These are phyloP conservation scores for Cynopterus sphinx DNA, from an alignment of 2,797 vertebrate genomes.

Conservation along the genomic window DNA sequence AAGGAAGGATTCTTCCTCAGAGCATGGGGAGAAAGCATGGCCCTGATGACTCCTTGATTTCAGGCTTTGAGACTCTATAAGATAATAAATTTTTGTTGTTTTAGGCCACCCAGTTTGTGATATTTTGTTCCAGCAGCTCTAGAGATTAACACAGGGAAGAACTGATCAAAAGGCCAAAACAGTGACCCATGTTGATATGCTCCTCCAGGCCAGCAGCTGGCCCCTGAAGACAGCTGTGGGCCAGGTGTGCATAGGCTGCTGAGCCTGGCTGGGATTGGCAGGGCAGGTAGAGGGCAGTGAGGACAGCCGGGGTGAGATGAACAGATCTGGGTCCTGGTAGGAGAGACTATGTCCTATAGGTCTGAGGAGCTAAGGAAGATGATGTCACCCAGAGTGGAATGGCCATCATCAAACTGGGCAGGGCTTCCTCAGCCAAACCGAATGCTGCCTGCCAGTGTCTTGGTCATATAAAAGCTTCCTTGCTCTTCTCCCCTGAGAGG, in stretches of 20 bases:
- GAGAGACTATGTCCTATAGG: neutral
- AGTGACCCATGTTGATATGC: no score
- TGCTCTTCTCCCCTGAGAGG: neutral
- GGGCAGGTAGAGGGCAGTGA: neutral
- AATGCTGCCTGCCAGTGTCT: neutral
- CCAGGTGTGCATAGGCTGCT: neutral
- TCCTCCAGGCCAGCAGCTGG: neutral
- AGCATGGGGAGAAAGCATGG: accelerated
- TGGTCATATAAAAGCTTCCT: neutral
- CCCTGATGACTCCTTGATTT: neutral
- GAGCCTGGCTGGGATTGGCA: neutral
- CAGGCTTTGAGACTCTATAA: neutral
- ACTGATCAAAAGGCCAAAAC: neutral
- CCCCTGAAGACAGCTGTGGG: neutral
- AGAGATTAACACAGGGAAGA: no score
- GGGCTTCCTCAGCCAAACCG: no score
- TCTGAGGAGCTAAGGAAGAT: neutral
- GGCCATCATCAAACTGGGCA: neutral
- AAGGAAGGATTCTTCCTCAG: no score
- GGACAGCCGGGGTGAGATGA: neutral
- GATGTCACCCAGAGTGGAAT: accelerated
- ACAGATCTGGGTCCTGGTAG: neutral
- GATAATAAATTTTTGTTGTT: neutral
- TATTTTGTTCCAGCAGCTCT: neutral
- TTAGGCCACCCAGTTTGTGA: neutral